Evolutionary conservation across 2,113 vertebrate species (phyloP).

Genomic region (Hemichromis elongatus): DNA sequence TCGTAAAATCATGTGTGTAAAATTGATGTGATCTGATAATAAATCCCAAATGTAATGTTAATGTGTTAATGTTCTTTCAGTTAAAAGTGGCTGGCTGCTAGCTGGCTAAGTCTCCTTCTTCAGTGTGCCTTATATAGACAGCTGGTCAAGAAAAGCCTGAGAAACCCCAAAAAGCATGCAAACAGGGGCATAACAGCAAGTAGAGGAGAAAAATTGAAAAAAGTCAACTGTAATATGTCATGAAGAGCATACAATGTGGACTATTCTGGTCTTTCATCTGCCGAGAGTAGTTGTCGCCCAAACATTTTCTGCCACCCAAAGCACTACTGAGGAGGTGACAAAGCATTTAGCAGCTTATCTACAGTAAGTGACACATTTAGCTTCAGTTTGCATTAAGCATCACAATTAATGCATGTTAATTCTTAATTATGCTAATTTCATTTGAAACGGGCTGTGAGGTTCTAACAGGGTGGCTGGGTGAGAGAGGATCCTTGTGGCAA

Average conservation of each 20-base stretch:
- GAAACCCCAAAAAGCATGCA: neutral
- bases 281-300: neutral
- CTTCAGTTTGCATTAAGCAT: slow-evolving; percentile 90
- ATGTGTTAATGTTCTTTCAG: neutral
- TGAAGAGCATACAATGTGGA: neutral
- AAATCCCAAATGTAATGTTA: neutral
- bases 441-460: slow-evolving; percentile 87
- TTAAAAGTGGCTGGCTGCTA: neutral
- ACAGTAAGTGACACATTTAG: slow-evolving; percentile 86
- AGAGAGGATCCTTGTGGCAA: slow-evolving; percentile 78
- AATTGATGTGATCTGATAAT: neutral
- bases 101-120: neutral
- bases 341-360: slow-evolving; percentile 83
- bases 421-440: slow-evolving; percentile 97
- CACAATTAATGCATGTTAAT: slow-evolving; percentile 99
- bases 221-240: neutral
- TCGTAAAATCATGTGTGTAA: neutral
- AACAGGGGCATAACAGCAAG: neutral
- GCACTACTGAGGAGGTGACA: slow-evolving; percentile 81
- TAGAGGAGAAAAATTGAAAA: neutral
- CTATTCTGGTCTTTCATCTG: neutral
- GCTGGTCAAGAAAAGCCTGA: neutral
- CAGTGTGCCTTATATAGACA: neutral
- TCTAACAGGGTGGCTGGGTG: slow-evolving; percentile 85
- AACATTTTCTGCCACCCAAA: neutral